Base-by-base conservation (phyloP, 2,888 invertebrate species). In the Axea sp. region DNA sequence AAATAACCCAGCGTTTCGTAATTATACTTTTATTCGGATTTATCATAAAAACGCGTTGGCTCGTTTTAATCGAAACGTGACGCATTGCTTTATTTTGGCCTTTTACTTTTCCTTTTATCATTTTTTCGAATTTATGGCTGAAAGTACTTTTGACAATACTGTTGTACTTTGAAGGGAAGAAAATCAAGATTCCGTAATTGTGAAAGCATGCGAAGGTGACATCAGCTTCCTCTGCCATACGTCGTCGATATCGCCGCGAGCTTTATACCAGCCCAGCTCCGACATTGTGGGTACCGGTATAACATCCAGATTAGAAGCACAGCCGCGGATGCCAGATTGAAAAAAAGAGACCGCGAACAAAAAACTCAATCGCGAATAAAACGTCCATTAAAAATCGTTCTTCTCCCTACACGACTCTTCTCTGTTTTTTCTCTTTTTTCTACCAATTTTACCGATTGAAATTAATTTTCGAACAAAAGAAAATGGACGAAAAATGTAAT, bases 191-290 rank as follows among this genome's bases (percentile, higher is more conserved):
- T 9, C 37, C 19, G 31, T 41, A 12, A 51, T 55, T 17, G 55
- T n/a, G 30, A 28, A 55, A 19, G 31, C 39, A 28, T n/a, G 26
- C 31, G 35, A 35, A 26, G 35, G 47, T 60, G 45, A 60, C 47
- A 41, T 8, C 55, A 28, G 28, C 19, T n/a, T 55, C 19, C 19
- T 39, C 24, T 26, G 24, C 17, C 9, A 26, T 17, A 30, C 22
- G 12, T 53, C 12, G 43, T 59, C 59, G 43, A 59, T 59, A 59
- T 43, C 31, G 43, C 59, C 31, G 33, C 8, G 9, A 30, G 59
- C 59, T 59, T 43, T 43, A 33, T 26, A 31, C 15, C 31, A 22
- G 9, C 37, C 30, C 12, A 30, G 28, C 30, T 11, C 24, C 8
- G 45, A 55, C 37, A 55, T 31, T 41, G 39, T 41, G 22, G 41